Base-by-base conservation (phyloP, 2,113 vertebrate species). In the Aphyosemion australe region DNA sequence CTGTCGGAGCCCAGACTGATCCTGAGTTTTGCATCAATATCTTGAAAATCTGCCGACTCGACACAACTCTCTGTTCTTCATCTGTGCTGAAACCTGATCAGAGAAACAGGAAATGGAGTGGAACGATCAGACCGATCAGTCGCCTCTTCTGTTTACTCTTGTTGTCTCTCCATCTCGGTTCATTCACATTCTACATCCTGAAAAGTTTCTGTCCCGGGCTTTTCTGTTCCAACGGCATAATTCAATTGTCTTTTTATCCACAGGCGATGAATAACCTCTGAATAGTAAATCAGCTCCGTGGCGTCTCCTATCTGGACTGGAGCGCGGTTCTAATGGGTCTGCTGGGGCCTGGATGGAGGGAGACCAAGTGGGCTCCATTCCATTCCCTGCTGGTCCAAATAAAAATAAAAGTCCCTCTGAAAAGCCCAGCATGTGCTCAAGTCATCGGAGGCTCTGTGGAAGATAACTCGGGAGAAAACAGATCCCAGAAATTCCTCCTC, bases 201-300 rank as follows among this genome's bases (percentile, higher is more conserved):
- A 65, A n/a, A 60, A 56, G 19, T 59, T 67, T 60, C 61, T 41
- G 52, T 42, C 60, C 62, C 57, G 39, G 61, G 32, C 63, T 47
- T 45, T 61, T 65, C 50, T 66, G n/a, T 41, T 76, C 75, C 74
- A 69, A 48, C 74, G 67, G 51, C 80, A 80, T 85, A 83, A 86
- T 87, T 87, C 84, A 84, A 86, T 86, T 87, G 84, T 88, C 72
- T 86, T 84, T 84, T 65, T 62, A 79, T 89, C 72, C 74, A 69
- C 66, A 64, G 78, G 84, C 84, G 11, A 85, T 83, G 83, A 85
- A 79, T 84, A 80, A 61, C 66, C 72, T 65, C 75, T 66, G 63
- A 81, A 75, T 65, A 84, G 63, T 88, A 79, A 88, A 91, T 87
- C 88, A 82, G 73, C 59, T 19, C 42, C 2, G 51, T 52, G 65